Percentiles rank a stretch among this genome's conserved stretches.
Evolutionary conservation across 2,113 vertebrate species (phyloP).

Genomic region (Platycercus adscitus): DNA sequence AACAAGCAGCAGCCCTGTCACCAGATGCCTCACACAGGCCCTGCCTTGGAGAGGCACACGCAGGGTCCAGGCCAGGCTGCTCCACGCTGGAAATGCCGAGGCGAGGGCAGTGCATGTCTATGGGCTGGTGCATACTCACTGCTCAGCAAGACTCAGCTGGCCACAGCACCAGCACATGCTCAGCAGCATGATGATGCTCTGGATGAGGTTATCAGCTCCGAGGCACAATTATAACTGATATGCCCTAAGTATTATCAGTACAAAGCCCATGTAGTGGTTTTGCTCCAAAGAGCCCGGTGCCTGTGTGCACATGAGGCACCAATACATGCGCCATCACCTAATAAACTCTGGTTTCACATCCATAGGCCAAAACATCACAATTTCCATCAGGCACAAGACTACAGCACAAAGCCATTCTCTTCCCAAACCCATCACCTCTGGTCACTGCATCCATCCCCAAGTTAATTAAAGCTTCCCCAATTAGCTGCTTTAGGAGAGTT

Average conservation of each 20-base stretch:
- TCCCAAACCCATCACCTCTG: not conserved
- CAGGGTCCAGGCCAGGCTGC: not conserved
- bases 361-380: not conserved
- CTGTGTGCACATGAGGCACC: not conserved
- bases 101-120: not conserved
- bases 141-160: not conserved
- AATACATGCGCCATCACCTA: accelerated
- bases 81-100: not conserved
- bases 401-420: not conserved
- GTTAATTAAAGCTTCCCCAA: not conserved
- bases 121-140: not conserved
- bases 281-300: not conserved
- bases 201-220: not conserved
- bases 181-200: not conserved
- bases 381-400: not conserved
- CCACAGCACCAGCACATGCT: not conserved
- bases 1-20: conserved; percentile 9
- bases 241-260: accelerated
- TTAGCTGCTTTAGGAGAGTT: not conserved
- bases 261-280: not conserved
- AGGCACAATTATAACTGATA: not conserved
- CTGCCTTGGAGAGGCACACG: not conserved
- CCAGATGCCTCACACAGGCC: not conserved
- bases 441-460: not conserved
- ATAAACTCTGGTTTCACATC: not conserved